A percentile compares a stretch with the other conserved stretches of the same genome.
Evolutionary conservation across 2,888 invertebrate genomes (phyloP).

Genomic region (Ryuthela nishihirai): DNA sequence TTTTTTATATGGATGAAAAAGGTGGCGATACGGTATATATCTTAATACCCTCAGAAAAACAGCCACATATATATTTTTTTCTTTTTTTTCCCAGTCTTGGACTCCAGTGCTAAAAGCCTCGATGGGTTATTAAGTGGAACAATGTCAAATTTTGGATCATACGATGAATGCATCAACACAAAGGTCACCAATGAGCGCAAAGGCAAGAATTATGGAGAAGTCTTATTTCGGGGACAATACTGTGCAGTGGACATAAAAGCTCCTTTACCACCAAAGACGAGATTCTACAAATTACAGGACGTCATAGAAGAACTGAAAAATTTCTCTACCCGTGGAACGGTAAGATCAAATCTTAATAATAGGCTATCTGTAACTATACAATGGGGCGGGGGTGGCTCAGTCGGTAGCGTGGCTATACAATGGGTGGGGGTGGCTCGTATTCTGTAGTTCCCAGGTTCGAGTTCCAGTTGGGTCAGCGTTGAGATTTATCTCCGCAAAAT

Average conservation of each 20-base stretch:
- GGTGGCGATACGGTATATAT: too few relatives aligned
- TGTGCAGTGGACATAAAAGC: slow-evolving; percentile 20
- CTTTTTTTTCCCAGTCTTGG: slow-evolving; percentile 5
- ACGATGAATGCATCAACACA: slow-evolving; percentile 25
- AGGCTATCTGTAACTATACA: too few relatives aligned
- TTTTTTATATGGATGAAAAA: too few relatives aligned
- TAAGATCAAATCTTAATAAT: too few relatives aligned
- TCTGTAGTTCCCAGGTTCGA: too few relatives aligned
- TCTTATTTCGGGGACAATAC: slow-evolving; percentile 18
- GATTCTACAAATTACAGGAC: slow-evolving; percentile 28
- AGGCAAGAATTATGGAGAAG: slow-evolving; percentile 12
- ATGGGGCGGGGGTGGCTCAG: too few relatives aligned
- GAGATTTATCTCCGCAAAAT: too few relatives aligned
- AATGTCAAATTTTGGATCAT: slow-evolving; percentile 19
- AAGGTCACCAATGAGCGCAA: background rate
- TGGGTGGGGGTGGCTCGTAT: too few relatives aligned
- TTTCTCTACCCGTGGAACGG: slow-evolving; percentile 20
- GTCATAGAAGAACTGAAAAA: slow-evolving; percentile 28
- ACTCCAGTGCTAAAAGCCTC: slow-evolving; percentile 20
- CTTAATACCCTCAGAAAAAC: too few relatives aligned
- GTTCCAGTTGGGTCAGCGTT: too few relatives aligned
- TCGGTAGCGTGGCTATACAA: too few relatives aligned
- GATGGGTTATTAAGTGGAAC: slow-evolving; percentile 20
- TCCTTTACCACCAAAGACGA: slow-evolving; percentile 15
- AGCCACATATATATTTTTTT: background rate